Percentiles rank a stretch among this genome's conserved stretches.
Evolutionary conservation across 2,797 vertebrate species (phyloP).

Genomic region (Atherinosoma microstoma): DNA sequence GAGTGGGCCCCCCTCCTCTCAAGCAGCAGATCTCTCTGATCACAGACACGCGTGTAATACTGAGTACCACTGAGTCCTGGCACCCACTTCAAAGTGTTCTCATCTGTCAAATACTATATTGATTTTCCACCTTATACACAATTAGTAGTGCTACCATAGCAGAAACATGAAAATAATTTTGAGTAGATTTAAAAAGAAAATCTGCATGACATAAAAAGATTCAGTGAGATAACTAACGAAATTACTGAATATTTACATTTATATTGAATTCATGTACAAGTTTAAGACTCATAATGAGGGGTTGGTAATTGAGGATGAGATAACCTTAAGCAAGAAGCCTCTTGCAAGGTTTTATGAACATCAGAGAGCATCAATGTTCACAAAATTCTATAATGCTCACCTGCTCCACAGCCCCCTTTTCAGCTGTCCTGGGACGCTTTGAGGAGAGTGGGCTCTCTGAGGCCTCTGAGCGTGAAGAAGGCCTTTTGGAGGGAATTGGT

Average conservation of each 20-base stretch:
- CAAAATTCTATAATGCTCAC: constrained; percentile 77
- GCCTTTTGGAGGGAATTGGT: constrained; percentile 89
- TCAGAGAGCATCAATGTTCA: constrained; percentile 39
- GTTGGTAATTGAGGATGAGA: constrained; percentile 57
- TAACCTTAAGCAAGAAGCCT: constrained; percentile 52
- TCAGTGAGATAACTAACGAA: constrained; percentile 52
- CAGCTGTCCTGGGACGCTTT: constrained; percentile 91
- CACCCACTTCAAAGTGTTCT: constrained; percentile 84
- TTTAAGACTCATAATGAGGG: constrained; percentile 68
- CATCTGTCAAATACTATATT: constrained; percentile 85
- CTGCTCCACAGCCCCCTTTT: constrained; percentile 93
- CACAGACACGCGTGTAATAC: constrained; percentile 75
- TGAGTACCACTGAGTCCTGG: constrained; percentile 72
- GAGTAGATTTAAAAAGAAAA: constrained; percentile 55
- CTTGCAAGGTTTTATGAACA: constrained; percentile 43
- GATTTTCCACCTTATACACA: constrained; percentile 85
- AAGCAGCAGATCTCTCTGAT: constrained; percentile 72
- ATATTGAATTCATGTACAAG: constrained; percentile 63
- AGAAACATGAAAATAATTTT: constrained; percentile 78
- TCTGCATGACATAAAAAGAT: constrained; percentile 68
- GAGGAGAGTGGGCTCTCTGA: constrained; percentile 88
- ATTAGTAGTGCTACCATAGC: constrained; percentile 80
- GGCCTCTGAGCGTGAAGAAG: constrained; percentile 87
- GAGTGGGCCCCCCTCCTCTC: constrained; percentile 51
- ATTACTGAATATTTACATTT: constrained; percentile 58